A percentile compares a stretch with the other conserved stretches of the same genome.
Conservation (phyloP, 2,888 invertebrate genomes). For the Nymphalis polychloros region DNA sequence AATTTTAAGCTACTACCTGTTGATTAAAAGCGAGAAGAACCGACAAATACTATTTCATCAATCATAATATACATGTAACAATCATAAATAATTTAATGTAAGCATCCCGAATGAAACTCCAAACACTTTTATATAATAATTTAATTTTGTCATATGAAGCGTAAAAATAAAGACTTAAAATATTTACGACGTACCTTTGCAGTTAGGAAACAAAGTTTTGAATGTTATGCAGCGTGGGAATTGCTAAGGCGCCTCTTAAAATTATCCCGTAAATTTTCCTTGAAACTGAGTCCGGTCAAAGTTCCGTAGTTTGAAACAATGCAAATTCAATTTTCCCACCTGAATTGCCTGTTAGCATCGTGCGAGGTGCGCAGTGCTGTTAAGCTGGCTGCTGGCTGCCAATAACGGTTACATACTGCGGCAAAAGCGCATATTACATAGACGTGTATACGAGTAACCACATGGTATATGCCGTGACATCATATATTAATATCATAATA, state of each 20-base stretch:
- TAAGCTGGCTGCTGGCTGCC: slow-evolving; percentile 17
- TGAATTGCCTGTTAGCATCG: slow-evolving; percentile 42
- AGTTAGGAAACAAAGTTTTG: slow-evolving; percentile 28
- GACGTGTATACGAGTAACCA: not conserved
- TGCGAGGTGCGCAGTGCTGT: slow-evolving; percentile 18
- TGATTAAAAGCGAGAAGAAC: too few species aligned
- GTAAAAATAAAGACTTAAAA: slow-evolving; percentile 13
- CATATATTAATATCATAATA: too few species aligned
- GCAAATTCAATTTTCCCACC: slow-evolving; percentile 46
- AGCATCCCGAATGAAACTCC: too few species aligned
- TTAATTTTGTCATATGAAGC: not conserved
- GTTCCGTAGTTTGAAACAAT: slow-evolving; percentile 45
- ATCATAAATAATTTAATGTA: too few species aligned
- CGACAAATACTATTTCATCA: too few species aligned
- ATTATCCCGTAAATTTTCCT: slow-evolving; percentile 43
- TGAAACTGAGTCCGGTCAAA: slow-evolving; percentile 42
- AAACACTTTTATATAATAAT: not conserved
- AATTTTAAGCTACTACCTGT: too few species aligned
- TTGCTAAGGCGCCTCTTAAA: slow-evolving; percentile 34
- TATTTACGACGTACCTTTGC: slow-evolving; percentile 13
- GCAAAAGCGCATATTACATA: not conserved
- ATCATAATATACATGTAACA: too few species aligned
- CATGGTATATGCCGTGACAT: too few species aligned
- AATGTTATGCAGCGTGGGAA: slow-evolving; percentile 36
- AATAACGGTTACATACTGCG: not conserved